Percentiles rank a stretch among this genome's conserved stretches.
Evolutionary conservation across 2,113 vertebrate genomes (phyloP).

Genomic region (Myiopsitta monachus): DNA sequence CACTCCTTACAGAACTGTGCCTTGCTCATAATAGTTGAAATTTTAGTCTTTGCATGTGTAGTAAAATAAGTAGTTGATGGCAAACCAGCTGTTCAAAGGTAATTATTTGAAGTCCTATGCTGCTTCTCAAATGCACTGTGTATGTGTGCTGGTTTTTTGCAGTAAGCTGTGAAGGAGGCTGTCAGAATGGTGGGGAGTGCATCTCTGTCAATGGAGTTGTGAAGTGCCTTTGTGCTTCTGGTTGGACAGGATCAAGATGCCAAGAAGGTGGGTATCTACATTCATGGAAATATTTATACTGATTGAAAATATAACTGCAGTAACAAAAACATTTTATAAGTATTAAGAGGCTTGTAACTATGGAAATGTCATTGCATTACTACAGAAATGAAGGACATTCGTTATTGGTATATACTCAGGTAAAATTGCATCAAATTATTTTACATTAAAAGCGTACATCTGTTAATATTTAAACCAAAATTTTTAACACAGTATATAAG

Average conservation of each 20-base stretch:
- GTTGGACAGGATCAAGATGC: conserved; percentile 84
- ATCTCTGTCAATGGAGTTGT: conserved; percentile 77
- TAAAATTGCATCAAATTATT: not conserved
- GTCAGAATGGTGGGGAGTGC: conserved; percentile 86
- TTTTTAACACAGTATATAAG: not conserved
- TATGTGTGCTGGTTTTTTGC: not conserved
- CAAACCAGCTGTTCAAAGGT: not conserved
- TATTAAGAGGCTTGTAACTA: not conserved
- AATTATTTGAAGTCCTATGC: not conserved
- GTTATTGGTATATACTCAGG: not conserved
- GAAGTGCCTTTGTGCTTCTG: conserved; percentile 83
- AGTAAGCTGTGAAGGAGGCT: conserved; percentile 85
- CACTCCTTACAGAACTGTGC: not conserved
- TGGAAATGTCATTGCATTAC: not conserved
- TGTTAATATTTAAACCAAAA: not conserved
- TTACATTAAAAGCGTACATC: not conserved
- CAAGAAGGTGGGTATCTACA: conserved; percentile 78
- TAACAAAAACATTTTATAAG: not conserved
- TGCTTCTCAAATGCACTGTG: not conserved
- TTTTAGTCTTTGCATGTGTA: not conserved
- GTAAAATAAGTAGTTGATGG: not conserved
- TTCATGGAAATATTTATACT: not conserved
- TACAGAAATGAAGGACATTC: not conserved
- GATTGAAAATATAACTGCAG: not conserved
- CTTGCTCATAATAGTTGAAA: not conserved